Base-by-base conservation (phyloP, 1,140 invertebrate species). In the Drosophila malerkotliana region DNA sequence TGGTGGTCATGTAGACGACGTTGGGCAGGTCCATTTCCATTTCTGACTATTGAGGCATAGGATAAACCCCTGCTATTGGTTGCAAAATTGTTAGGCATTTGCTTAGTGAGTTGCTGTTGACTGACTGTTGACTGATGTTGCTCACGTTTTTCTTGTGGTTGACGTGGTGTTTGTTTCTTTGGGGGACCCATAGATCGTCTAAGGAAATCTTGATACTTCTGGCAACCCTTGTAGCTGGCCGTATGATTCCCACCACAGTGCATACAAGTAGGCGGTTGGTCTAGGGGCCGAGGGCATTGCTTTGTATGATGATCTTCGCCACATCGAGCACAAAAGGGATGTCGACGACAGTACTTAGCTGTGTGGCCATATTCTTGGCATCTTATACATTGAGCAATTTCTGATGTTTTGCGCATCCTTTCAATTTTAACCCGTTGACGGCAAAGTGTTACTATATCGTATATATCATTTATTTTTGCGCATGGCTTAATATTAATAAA, bases 401-500 rank as follows among this genome's bases (percentile, higher is more conserved):
- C 26, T 28, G 26, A 28, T 28, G 26, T 6, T 28, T 28, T 28
- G 26, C 26, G 5, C 26, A 28, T 28, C 4, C 26, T 28, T 28
- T 28, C 26, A 28, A 28, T 28, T 28, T 28, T 28, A 5, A 28
- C 26, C 6, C 26, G 26, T 28, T 28, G 26, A 1, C 26, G 26
- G 6, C 26, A 28, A 5, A 28, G 26, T 28, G 5, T 6, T 28
- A 28, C 26, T 7, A 28, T 28, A 28, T 28, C 26, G 1, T 28
- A 21, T 21, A 21, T 21, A 21, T 21, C 3, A 21, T 21, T 21
- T 21, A 44, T 69, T 18, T 18, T 18, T 57, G 24, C 21, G 10
- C 45, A 55, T 56, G 52, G 32, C 52, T 32, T 61, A 6, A 56
- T 56, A 62, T 62, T 69, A 14, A 62, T 57, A 14, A 71, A 62